Evolutionary conservation across 2,797 vertebrate species (phyloP), one percentile per base, ranked within the genome.

Genomic region (Distichodus sexfasciatus): DNA sequence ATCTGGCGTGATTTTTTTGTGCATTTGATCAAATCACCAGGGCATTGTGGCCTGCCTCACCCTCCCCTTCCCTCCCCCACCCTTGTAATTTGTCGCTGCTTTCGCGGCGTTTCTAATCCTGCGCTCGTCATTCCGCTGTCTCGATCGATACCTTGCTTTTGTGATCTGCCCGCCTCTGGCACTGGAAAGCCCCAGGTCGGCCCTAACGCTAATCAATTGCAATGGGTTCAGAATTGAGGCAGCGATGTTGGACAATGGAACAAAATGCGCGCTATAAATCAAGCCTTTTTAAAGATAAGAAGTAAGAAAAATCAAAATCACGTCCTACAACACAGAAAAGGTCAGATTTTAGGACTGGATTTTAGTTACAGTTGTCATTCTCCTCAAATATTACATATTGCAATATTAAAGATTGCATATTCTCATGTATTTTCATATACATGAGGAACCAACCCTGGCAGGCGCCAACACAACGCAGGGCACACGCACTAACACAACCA

Each of bases 61-160:
- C n/a, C n/a, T n/a, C n/a, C n/a, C n/a, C n/a, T n/a, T 75, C 75
- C 77, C n/a, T 83, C 78, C 50, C 44, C 61, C 69, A 75, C 40
- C 67, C 46, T 68, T 76, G 29, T 76, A 35, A 66, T 74, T 59
- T 77, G 69, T 65, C 66, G 61, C 33, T 19, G 44, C 62, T 65
- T 77, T 54, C 61, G 63, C 33, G 69, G 79, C 78, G 82, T 47
- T 55, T 80, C 54, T 74, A 72, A 75, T 55, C 72, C 44, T 14
- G 43, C 23, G 17, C 15, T 65, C 53, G 66, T 71, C 77, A 41
- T 66, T 77, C 23, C 19, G 29, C 38, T 59, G 41, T 24, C 14
- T 54, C 26, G 61, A 61, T 78, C 40, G 53, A 81, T 66, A 75
- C 59, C n/a, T 58, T n/a, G n/a, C 44, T 47, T 79, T 70, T 66